A percentile compares a stretch with the other conserved stretches of the same genome.
Conservation (phyloP, 2,113 vertebrate species). For the Hippolais icterina region DNA sequence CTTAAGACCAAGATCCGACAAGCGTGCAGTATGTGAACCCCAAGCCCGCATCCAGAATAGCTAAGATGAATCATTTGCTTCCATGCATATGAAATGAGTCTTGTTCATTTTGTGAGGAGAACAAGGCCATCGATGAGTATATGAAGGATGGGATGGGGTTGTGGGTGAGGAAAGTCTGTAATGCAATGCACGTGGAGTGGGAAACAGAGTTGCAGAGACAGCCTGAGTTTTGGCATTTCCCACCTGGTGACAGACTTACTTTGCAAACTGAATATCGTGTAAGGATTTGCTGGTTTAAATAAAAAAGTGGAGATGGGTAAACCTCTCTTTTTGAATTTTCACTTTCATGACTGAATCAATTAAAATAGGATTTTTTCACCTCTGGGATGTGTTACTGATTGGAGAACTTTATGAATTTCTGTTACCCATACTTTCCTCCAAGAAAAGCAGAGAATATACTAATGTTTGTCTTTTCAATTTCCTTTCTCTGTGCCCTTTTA, state of each 20-base stretch:
- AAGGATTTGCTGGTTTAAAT: background rate
- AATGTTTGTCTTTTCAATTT: slow-evolving; percentile 30
- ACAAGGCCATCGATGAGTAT: accelerated
- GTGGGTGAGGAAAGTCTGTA: background rate
- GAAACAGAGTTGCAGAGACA: background rate
- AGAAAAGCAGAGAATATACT: background rate
- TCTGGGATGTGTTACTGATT: background rate
- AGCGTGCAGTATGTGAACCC: accelerated
- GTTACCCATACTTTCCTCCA: background rate
- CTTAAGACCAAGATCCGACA: background rate
- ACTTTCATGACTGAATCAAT: slow-evolving; percentile 9
- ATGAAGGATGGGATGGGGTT: background rate
- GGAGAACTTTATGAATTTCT: slow-evolving; percentile 19
- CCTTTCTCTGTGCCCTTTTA: slow-evolving; percentile 21
- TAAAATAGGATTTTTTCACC: background rate
- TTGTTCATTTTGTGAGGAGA: background rate
- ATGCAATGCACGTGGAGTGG: accelerated
- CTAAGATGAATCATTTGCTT: background rate
- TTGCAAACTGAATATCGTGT: background rate
- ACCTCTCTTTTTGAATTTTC: background rate
- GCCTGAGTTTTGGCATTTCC: background rate
- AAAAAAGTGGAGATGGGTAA: background rate
- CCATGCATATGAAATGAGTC: background rate
- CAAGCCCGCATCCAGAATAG: background rate
- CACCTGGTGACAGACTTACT: background rate